phyloP scores from a whole-genome alignment of 2,888 invertebrate species.

The Synergus laeviventris region DNA sequence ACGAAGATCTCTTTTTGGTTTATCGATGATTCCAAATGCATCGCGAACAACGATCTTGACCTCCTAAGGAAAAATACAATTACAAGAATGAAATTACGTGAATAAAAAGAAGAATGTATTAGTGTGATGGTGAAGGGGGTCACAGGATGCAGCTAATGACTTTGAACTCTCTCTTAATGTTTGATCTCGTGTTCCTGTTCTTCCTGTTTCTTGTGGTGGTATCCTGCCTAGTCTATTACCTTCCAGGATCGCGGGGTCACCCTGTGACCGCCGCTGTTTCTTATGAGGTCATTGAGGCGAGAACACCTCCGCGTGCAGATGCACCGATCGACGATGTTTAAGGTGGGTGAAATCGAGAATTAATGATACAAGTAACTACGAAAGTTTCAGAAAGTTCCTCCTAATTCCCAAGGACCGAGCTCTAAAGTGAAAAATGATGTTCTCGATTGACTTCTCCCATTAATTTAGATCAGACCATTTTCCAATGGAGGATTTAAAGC shows the following conservation, averaged over 20 bases:
- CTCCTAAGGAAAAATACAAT: not conserved
- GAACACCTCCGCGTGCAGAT: constrained; percentile 66
- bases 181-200: constrained; percentile 91
- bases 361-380: not conserved
- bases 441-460: not conserved
- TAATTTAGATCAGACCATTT: not conserved
- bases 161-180: constrained; percentile 91
- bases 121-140: constrained; percentile 66
- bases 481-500: not conserved
- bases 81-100: constrained; percentile 38
- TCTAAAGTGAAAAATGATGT: not conserved
- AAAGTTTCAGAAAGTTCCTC: not conserved
- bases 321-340: constrained; percentile 74
- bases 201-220: constrained; percentile 90
- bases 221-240: constrained; percentile 89
- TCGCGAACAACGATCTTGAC: constrained; percentile 9
- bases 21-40: constrained; percentile 16
- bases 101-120: constrained; percentile 40
- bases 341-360: constrained; percentile 63
- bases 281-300: constrained; percentile 72
- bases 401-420: not conserved
- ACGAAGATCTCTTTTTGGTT: not conserved
- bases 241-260: constrained; percentile 81
- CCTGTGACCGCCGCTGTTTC: constrained; percentile 61
- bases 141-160: constrained; percentile 87